Conservation (phyloP, 92 coral and sea anemone species). For the Phenganax subtilis region DNA sequence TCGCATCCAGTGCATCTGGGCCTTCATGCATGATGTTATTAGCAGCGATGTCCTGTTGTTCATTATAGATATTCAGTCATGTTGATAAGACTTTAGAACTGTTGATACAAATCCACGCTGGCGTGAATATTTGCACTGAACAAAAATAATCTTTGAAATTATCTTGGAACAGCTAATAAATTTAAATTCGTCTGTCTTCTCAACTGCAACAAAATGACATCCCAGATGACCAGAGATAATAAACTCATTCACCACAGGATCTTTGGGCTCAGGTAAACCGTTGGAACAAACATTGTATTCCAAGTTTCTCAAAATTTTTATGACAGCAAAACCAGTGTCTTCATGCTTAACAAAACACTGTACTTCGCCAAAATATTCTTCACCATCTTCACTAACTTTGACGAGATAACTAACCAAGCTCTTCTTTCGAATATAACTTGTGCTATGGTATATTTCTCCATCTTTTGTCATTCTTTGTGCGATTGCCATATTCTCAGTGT, state of each 20-base stretch:
- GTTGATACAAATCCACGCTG: conserved; percentile 58
- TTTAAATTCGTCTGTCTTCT: conserved; percentile 45
- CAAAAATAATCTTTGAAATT: conserved; percentile 46
- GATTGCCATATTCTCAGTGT: neutral
- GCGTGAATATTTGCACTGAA: conserved; percentile 42
- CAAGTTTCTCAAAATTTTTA: neutral
- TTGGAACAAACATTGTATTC: conserved; percentile 47
- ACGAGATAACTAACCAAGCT: conserved; percentile 58
- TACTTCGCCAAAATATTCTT: conserved; percentile 50
- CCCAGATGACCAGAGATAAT: conserved; percentile 49
- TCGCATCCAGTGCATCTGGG: no score
- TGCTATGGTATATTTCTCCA: conserved; percentile 56
- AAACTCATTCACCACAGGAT: conserved; percentile 49
- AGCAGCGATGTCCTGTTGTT: no score
- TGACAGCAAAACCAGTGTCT: no score
- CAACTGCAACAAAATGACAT: conserved; percentile 44
- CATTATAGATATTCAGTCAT: conserved; percentile 39
- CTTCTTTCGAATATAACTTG: conserved; percentile 42
- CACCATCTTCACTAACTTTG: conserved; percentile 21
- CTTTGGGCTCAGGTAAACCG: conserved; percentile 49
- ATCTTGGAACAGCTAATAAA: conserved; percentile 46
- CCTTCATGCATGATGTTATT: no score
- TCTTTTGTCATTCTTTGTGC: conserved; percentile 23
- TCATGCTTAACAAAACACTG: conserved; percentile 51
- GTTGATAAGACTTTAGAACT: conserved; percentile 64